phyloP scores from a whole-genome alignment of 2,888 invertebrate genomes.

The Drosophila phalerata region DNA sequence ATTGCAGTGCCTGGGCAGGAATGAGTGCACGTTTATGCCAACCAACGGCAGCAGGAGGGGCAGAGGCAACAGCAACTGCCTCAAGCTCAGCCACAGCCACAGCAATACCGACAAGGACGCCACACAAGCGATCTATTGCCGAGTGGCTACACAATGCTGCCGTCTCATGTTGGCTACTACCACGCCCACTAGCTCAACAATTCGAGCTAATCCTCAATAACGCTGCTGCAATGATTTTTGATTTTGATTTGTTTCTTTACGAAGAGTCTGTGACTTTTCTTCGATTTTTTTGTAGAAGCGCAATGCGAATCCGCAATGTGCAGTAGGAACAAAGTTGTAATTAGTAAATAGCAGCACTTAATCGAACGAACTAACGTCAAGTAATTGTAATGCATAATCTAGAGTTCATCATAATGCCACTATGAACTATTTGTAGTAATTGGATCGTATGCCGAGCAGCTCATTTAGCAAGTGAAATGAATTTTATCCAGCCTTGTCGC shows the following conservation, averaged over 20 bases:
- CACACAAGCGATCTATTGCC: constrained; percentile 39
- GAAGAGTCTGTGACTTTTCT: constrained; percentile 60
- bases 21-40: constrained; percentile 73
- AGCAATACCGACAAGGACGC: constrained; percentile 32
- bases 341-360: constrained; percentile 69
- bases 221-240: constrained; percentile 13
- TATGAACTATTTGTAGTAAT: constrained; percentile 31
- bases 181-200: constrained; percentile 52
- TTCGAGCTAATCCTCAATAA: constrained; percentile 24
- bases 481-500: constrained; percentile 37
- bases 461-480: constrained; percentile 43
- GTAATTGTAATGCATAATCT: constrained; percentile 24
- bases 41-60: constrained; percentile 46
- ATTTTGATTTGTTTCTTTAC: constrained; percentile 14
- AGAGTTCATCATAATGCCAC: constrained; percentile 27
- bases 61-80: constrained; percentile 35
- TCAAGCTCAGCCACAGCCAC: background rate
- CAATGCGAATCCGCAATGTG: constrained; percentile 10
- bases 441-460: constrained; percentile 23
- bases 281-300: constrained; percentile 36
- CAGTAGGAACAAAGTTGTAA: constrained; percentile 55
- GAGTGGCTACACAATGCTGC: constrained; percentile 59
- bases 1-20: constrained; percentile 69
- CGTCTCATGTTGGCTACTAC: constrained; percentile 72
- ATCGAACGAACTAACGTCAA: constrained; percentile 57